These are phyloP conservation scores for Temnothorax unifasciatus DNA, from an alignment of 2,888 invertebrate species.

Conservation along the genomic window DNA sequence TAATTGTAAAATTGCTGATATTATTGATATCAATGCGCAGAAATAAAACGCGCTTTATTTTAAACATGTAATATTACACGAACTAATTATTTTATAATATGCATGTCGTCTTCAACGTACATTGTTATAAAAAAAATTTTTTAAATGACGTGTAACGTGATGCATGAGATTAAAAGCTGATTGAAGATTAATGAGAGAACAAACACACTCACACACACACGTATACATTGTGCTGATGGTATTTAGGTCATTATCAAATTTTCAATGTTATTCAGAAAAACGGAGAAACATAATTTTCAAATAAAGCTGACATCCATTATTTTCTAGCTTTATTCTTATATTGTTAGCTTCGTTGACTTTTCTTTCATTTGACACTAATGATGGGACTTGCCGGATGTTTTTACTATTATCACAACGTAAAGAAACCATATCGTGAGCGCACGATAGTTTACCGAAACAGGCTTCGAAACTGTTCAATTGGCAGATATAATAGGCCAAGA, in stretches of 20 bases:
- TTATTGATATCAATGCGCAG: neutral
- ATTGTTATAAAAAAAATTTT: neutral
- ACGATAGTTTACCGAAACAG: neutral
- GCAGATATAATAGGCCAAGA: neutral
- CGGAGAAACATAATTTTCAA: slow-evolving; percentile 38
- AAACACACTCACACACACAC: neutral
- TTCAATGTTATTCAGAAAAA: neutral
- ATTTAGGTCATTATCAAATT: slow-evolving; percentile 12
- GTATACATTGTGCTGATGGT: neutral
- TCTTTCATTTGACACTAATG: slow-evolving; percentile 36
- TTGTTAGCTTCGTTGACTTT: slow-evolving; percentile 30
- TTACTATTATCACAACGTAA: slow-evolving; percentile 5
- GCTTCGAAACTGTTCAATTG: slow-evolving; percentile 41
- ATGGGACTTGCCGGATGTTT: slow-evolving; percentile 32
- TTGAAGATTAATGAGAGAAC: neutral
- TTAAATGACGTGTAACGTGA: neutral
- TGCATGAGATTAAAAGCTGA: neutral
- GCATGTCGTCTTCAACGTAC: neutral
- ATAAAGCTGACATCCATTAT: slow-evolving; percentile 6
- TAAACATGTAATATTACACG: neutral
- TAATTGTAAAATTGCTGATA: neutral
- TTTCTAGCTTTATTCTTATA: neutral
- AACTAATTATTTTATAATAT: neutral
- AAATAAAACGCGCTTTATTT: neutral
- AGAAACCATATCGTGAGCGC: slow-evolving; percentile 44